These are phyloP conservation scores for Conger conger DNA, from an alignment of 2,113 vertebrate species.

Conservation along the genomic window DNA sequence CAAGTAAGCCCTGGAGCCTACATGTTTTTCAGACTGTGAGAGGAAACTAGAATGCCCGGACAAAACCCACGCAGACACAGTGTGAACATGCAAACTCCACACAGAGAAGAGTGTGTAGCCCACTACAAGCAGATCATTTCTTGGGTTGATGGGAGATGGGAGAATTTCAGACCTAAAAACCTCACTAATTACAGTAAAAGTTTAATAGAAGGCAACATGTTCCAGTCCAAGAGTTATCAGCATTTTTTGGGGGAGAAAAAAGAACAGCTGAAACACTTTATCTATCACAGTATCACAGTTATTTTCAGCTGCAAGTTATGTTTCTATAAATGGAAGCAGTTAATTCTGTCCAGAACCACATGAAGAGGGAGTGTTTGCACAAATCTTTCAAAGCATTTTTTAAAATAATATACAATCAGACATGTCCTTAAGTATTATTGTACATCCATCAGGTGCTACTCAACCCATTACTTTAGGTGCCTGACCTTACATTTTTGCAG, in stretches of 20 bases:
- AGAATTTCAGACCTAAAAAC: not conserved
- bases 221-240: not conserved
- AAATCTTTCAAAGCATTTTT: not conserved
- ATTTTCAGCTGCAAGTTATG: not conserved
- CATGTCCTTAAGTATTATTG: too few relatives aligned
- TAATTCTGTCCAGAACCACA: not conserved
- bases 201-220: slow-evolving; percentile 16
- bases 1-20: too few relatives aligned
- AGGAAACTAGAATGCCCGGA: too few relatives aligned
- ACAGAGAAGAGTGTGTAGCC: too few relatives aligned
- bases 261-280: slow-evolving; percentile 19
- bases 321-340: not conserved
- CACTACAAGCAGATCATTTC: not conserved
- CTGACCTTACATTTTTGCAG: too few relatives aligned
- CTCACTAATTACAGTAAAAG: slow-evolving; percentile 18
- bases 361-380: not conserved
- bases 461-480: too few relatives aligned
- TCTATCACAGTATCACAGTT: slow-evolving; percentile 10
- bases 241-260: too few relatives aligned
- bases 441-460: too few relatives aligned
- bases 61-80: too few relatives aligned
- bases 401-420: not conserved
- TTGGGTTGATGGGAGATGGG: not conserved
- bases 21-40: too few relatives aligned
- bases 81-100: too few relatives aligned